A percentile compares a stretch with the other conserved stretches of the same genome.
phyloP scores from a whole-genome alignment of 2,888 invertebrate genomes.

The Nymphalis c-album region DNA sequence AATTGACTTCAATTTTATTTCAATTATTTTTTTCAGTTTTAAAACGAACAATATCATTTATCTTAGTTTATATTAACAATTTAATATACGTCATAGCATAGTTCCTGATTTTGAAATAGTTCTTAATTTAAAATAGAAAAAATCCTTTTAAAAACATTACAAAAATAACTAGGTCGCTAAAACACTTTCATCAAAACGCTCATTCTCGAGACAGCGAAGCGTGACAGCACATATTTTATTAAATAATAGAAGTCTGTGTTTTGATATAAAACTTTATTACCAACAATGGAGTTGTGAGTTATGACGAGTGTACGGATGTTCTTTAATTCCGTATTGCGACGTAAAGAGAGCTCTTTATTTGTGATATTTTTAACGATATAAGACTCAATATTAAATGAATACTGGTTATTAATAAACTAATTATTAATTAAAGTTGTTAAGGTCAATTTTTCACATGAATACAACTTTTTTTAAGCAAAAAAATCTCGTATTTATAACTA shows the following conservation, averaged over 20 bases:
- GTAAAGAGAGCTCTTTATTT: conserved; percentile 9
- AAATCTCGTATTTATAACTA: no score
- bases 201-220: conserved; percentile 13
- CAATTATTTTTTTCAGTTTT: no score
- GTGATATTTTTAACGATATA: background rate
- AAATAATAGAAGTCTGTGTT: conserved; percentile 17
- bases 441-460: no score
- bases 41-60: no score
- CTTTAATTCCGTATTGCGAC: conserved; percentile 13
- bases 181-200: conserved; percentile 11
- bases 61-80: no score
- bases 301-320: conserved; percentile 4
- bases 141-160: background rate
- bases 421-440: no score
- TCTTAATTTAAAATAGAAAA: background rate
- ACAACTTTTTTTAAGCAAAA: no score
- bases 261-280: conserved; percentile 19
- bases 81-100: background rate
- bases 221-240: conserved; percentile 16
- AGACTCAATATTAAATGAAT: no score
- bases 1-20: no score
- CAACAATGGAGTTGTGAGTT: conserved; percentile 10
- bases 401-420: no score
- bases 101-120: background rate
- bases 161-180: conserved; percentile 3